Conservation (phyloP, 2,888 invertebrate species). For the Caenorhabditis doughertyi region DNA sequence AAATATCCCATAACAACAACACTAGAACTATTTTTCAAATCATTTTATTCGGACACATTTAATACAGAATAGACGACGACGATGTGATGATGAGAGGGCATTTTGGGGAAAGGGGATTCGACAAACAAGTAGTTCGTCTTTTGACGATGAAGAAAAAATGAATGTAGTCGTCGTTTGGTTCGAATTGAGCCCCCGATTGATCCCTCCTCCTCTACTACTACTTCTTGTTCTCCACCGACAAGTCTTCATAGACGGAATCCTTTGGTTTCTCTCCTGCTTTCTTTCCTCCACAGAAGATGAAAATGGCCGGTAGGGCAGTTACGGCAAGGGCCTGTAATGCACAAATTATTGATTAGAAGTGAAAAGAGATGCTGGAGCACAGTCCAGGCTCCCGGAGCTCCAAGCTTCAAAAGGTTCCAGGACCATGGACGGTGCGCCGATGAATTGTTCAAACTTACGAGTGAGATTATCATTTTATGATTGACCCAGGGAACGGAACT, state of each 20-base stretch:
- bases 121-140: background rate
- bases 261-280: constrained; percentile 18
- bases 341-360: background rate
- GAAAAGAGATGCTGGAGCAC: background rate
- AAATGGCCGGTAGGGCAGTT: constrained; percentile 6
- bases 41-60: too few species aligned
- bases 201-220: background rate
- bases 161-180: background rate
- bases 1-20: too few species aligned
- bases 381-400: background rate
- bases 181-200: background rate
- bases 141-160: background rate
- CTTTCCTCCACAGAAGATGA: constrained; percentile 30
- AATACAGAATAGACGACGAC: background rate
- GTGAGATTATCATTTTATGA: constrained; percentile 3
- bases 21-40: too few species aligned
- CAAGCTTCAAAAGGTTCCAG: background rate
- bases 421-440: too few species aligned
- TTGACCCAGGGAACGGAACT: background rate
- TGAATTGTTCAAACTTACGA: background rate
- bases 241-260: constrained; percentile 31
- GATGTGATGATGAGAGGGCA: background rate
- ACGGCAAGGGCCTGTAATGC: constrained; percentile 13
- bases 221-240: constrained; percentile 22
- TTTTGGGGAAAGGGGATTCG: background rate